Base-by-base conservation (phyloP, 2,113 vertebrate species). In the Riparia riparia region DNA sequence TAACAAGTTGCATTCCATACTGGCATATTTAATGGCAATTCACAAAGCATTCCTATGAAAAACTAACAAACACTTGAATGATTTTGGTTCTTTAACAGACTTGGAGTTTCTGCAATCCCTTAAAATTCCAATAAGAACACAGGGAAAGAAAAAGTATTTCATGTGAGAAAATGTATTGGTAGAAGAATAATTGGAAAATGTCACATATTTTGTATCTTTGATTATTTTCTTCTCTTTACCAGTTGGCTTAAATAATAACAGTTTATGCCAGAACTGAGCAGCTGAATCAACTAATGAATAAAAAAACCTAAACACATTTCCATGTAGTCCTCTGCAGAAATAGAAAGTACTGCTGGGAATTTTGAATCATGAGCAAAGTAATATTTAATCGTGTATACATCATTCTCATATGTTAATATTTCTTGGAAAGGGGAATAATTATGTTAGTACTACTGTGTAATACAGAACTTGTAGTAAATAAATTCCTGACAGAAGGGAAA, bases 11-110 rank as follows among this genome's bases (percentile, higher is more conserved):
- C 65, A 73, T 64, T 80, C 90, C 82, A 70, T 54, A 57, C 50
- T 92, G 91, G 89, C 83, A 92, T 74, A 76, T 60, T 64, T 47
- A 76, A 74, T 60, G 56, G 81, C 65, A 95, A 96, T 81, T 95
- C 87, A 91, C 54, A 86, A 89, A 96, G 80, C 39, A 86, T 76
- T 95, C 73, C 57, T 60, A 37, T 28, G 71, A 89, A 80, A 95
- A 72, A 51, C 91, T 86, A 90, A 73, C 39, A 69, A 82, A 73
- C 53, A 79, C 11, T 57, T 70, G 41, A 84, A 26, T 21, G 5
- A 32, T 61, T 69, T 92, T 12, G 19, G 6, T 16, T 95, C 90
- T 89, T 90, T 47, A 56, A 91, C 74, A 57, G 26, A 83, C 41
- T 12, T 87, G 37, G 34, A 61, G 22, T 50, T 80, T 72, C 49